Base-by-base conservation (phyloP, 2,888 invertebrate genomes). In the Erebia ligea region DNA sequence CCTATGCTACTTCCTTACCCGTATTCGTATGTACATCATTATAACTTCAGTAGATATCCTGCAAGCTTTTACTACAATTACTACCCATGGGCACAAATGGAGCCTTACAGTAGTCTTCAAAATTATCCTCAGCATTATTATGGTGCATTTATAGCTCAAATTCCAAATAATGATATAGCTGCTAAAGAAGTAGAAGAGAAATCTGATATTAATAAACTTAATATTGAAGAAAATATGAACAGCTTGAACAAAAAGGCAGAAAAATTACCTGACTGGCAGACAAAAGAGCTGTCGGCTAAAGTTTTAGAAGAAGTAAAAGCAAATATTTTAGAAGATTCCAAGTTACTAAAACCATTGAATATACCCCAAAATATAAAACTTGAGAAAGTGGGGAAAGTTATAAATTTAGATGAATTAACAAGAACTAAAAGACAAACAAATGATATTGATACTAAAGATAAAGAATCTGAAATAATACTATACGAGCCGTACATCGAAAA, bases 281-380 rank as follows among this genome's bases (percentile, higher is more conserved):
- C 89, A 0, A 82, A 84, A 69, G 81, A 85, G 1, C 66, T 92
- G n/a, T 78, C 89, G 5, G 68, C 73, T 13, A 79, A 84, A 34
- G 79, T 88, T 9, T 68, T 91, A 15, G 84, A 91, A 15, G 91
- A 91, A 75, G 83, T 90, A 0, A 86, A 82, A 79, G 89, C 89
- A 0, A 85, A 89, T 69, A 76, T 88, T 10, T 80, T 79, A 11
- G 79, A 87, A 8, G 86, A 85, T 50, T 76, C 82, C 0, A 87
- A 82, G 64, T 48, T 84, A 1, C 57, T 87, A 0, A 87, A 82
- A 61, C 78, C 86, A 0, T 78, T 86, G 42, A 83, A 86, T 1
- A 77, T 87, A n/a, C 84, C 83, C 68, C 90, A 87, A 72, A 88
- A 84, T 66, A 74, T 90, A 0, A 89, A 85, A 67, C 73, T 92